Evolutionary conservation across 2,888 invertebrate genomes (phyloP), one percentile per base, ranked within the genome.

Genomic region (Cylindroiulus punctatus): DNA sequence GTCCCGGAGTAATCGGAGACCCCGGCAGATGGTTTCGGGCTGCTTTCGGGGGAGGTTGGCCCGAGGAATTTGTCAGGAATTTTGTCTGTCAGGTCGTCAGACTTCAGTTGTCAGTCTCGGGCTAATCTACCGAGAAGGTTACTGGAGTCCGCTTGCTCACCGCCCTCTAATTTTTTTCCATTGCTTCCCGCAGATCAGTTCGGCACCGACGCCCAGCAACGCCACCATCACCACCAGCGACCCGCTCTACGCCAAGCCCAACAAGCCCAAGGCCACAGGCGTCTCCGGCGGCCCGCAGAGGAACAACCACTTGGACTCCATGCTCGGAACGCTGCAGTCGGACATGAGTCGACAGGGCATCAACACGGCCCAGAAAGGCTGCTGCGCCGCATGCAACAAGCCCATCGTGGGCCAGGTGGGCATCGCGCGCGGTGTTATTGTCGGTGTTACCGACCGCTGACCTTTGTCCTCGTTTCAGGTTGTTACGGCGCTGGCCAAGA

Each of bases 271-370:
- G 32, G 88, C 88, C 86, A 87, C 88, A 87, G 88, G 88, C 84
- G 86, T 93, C 52, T 85, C 85, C 40, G 57, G 85, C n/a, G 87
- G 65, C 85, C 87, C 87, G 86, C 88, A 87, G 86, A 26, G 87
- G 87, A 93, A 93, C 92, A 93, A 94, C 89, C 94, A 95, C 91
- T 93, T 95, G 92, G 93, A 96, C 92, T 95, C 95, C 91, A 98
- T 98, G 97, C 95, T 98, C 91, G 97, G 97, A 89, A 96, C 91
- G 88, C 89, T 93, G 87, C 97, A 98, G 91, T 96, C 96, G 91
- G 98, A 98, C 93, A 98, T 99, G 98, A 97, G 96, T 92, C 96
- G 97, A 91, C 99, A 99, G 93, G 99, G 99, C 92, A 97, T 99
- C 88, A 98, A 96, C 91, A 98, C 98, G 88, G 97, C 98, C 90